These are phyloP conservation scores for Lepus townsendii DNA, from an alignment of 2,797 vertebrate genomes.

Conservation along the genomic window DNA sequence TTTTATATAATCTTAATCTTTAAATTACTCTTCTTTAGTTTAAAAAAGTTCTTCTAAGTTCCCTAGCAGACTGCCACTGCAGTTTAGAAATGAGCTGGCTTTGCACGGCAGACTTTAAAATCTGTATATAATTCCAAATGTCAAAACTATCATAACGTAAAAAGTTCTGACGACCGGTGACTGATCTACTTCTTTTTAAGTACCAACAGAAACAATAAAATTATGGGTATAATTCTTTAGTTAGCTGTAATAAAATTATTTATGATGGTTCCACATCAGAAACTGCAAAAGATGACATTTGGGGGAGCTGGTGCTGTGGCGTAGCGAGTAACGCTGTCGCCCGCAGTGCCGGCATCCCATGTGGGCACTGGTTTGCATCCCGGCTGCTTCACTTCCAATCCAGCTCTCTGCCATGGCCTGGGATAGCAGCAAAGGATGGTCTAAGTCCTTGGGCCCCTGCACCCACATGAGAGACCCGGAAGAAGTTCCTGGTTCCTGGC, in stretches of 20 bases:
- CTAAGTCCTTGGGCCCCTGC: too few species aligned
- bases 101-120: slow-evolving; percentile 31
- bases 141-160: slow-evolving; percentile 57
- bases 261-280: slow-evolving; percentile 9
- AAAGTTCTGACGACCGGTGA: slow-evolving; percentile 22
- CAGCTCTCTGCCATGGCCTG: too few species aligned
- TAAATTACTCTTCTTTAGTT: slow-evolving; percentile 37
- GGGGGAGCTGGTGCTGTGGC: too few species aligned
- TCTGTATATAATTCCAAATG: slow-evolving; percentile 32
- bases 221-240: slow-evolving; percentile 41
- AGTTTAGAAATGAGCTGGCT: slow-evolving; percentile 47
- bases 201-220: slow-evolving; percentile 61
- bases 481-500: too few species aligned
- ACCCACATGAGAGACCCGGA: too few species aligned
- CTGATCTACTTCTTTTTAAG: slow-evolving; percentile 49
- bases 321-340: too few species aligned
- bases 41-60: slow-evolving; percentile 38
- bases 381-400: too few species aligned
- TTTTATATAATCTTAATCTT: slow-evolving; percentile 62
- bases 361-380: too few species aligned
- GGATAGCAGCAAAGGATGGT: too few species aligned
- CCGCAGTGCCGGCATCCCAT: too few species aligned
- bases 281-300: slow-evolving; percentile 26
- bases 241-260: slow-evolving; percentile 56
- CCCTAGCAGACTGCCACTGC: slow-evolving; percentile 3